phyloP scores from a whole-genome alignment of 2,888 invertebrate species.

The Lacanobia oleracea region DNA sequence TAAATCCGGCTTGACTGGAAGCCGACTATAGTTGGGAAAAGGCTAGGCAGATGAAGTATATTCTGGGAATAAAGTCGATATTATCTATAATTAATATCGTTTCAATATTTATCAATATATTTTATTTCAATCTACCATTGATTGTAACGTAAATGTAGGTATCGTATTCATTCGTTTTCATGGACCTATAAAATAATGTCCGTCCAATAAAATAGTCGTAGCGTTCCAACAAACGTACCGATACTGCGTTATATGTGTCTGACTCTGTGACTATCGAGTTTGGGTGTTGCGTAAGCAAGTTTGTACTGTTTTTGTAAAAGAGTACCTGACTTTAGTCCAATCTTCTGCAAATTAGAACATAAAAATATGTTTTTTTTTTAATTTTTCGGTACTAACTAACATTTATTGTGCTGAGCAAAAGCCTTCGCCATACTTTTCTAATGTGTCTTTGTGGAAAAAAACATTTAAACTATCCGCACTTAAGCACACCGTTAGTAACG shows the following conservation, averaged over 20 bases:
- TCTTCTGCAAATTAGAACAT: neutral
- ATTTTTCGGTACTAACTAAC: too few relatives aligned
- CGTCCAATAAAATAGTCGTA: constrained; percentile 23
- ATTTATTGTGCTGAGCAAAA: neutral
- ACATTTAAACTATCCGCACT: neutral
- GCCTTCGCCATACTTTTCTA: neutral
- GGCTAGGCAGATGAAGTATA: too few relatives aligned
- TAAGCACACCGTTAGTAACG: neutral
- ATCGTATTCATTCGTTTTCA: constrained; percentile 15
- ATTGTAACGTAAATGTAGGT: constrained; percentile 29
- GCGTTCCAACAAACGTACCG: constrained; percentile 17
- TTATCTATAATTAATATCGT: neutral
- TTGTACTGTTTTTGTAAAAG: neutral
- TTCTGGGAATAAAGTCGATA: neutral
- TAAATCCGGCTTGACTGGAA: too few relatives aligned
- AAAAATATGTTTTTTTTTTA: too few relatives aligned
- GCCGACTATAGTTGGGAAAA: too few relatives aligned
- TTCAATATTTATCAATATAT: neutral
- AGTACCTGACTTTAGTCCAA: neutral
- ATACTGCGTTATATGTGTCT: constrained; percentile 2
- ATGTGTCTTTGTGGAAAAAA: too few relatives aligned
- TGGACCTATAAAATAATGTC: constrained; percentile 10
- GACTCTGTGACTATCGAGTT: constrained; percentile 1
- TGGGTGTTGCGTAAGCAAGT: neutral
- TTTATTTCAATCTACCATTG: neutral